Conservation (phyloP, 2,113 vertebrate species). For the Proterorhinus semilunaris region DNA sequence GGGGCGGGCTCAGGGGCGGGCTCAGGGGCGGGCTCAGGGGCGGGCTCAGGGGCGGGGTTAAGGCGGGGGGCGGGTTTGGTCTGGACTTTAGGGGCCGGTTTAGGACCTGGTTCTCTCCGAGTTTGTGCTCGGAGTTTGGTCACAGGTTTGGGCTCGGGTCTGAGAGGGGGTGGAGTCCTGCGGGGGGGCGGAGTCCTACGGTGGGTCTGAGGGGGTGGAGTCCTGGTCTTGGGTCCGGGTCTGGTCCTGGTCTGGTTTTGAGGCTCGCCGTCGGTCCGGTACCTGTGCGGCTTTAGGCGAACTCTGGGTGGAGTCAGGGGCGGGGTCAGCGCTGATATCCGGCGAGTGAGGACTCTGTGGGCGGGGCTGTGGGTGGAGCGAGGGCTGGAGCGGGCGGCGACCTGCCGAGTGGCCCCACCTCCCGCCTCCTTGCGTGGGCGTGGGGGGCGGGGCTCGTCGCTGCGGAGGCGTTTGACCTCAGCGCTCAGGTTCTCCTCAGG, state of each 20-base stretch:
- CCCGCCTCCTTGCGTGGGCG: background rate
- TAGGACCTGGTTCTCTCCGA: background rate
- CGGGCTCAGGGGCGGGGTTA: background rate
- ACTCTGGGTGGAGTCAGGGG: constrained; percentile 84
- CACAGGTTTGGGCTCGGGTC: background rate
- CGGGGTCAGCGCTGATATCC: background rate
- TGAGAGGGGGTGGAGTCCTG: background rate
- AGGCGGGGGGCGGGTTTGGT: background rate
- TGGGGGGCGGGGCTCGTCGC: constrained; percentile 81
- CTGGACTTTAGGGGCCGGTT: background rate
- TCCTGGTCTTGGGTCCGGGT: background rate
- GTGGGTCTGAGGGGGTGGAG: background rate
- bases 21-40: background rate
- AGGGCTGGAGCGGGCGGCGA: background rate
- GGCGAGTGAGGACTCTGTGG: background rate
- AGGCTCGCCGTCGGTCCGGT: constrained; percentile 88
- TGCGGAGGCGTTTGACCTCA: constrained; percentile 89
- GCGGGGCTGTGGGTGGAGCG: background rate
- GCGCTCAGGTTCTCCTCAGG: constrained; percentile 76
- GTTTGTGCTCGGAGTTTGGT: background rate
- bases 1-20: background rate
- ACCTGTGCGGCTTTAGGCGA: constrained; percentile 96
- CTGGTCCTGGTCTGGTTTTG: background rate
- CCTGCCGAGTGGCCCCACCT: background rate
- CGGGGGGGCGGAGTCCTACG: background rate